These are phyloP conservation scores for Aurelia aurita DNA, from an alignment of 30 jellyfish, hydroid and myxozoan genomes.

Conservation along the genomic window DNA sequence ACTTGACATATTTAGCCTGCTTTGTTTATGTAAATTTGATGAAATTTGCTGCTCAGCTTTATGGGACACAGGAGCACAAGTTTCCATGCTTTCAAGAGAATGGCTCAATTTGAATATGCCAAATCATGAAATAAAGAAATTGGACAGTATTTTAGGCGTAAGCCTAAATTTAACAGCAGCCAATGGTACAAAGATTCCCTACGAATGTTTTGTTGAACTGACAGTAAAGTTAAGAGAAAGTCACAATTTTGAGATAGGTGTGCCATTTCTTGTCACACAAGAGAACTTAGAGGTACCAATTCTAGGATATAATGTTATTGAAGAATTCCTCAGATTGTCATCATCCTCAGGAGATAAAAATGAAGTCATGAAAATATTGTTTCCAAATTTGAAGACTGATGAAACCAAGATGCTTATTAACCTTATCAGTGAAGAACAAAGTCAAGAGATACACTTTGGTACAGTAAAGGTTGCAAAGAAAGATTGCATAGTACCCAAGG, in stretches of 20 bases:
- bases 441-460: neutral
- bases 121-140: too few species aligned
- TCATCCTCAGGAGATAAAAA: neutral
- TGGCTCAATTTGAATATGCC: too few species aligned
- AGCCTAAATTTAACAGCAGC: too few species aligned
- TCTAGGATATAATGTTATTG: slow-evolving; percentile 44
- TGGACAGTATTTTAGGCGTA: too few species aligned
- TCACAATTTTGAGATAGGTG: neutral
- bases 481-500: slow-evolving; percentile 4
- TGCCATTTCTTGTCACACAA: slow-evolving; percentile 36
- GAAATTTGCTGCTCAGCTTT: too few species aligned
- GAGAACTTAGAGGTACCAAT: slow-evolving; percentile 12
- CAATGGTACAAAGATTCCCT: too few species aligned
- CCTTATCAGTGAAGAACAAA: slow-evolving; percentile 3
- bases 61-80: too few species aligned
- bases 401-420: neutral
- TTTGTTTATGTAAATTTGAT: too few species aligned
- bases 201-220: slow-evolving; percentile 26
- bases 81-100: too few species aligned
- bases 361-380: neutral
- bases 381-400: neutral
- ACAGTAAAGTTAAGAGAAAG: neutral
- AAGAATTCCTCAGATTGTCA: slow-evolving; percentile 7
- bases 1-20: too few species aligned
- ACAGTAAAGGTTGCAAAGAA: slow-evolving; percentile 21